Evolutionary conservation across 2,113 vertebrate species (phyloP).

Genomic region (Phalacrocorax pelagicus): DNA sequence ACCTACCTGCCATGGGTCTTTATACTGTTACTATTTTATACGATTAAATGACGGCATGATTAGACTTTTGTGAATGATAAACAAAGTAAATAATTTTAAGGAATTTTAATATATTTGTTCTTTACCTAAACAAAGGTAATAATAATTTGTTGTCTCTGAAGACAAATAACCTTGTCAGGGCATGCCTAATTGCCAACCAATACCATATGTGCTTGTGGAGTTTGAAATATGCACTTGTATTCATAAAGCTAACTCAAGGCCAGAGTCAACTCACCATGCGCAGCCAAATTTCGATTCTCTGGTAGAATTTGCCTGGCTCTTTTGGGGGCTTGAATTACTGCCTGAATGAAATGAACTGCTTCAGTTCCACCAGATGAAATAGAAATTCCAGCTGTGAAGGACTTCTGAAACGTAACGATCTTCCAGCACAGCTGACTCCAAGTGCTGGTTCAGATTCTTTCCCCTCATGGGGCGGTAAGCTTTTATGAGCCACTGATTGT

Average conservation of each 20-base stretch:
- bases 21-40: not conserved
- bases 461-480: fast-evolving
- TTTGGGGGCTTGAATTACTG: not conserved
- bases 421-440: not conserved
- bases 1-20: not conserved
- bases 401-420: not conserved
- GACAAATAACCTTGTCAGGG: not conserved
- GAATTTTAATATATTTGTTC: not conserved
- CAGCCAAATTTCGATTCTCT: not conserved
- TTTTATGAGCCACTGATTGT: not conserved
- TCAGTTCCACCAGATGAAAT: not conserved
- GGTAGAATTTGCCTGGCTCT: not conserved
- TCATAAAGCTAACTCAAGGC: not conserved
- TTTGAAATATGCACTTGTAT: not conserved
- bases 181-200: not conserved
- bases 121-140: not conserved
- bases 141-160: not conserved
- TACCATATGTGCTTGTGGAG: not conserved
- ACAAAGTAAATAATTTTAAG: not conserved
- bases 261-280: not conserved
- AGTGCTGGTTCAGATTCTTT: not conserved
- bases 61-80: not conserved
- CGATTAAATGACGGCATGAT: not conserved
- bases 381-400: not conserved
- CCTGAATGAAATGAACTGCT: not conserved